Percentiles rank a stretch among this genome's conserved stretches.
These are phyloP conservation scores for Falco rusticolus DNA, from an alignment of 2,797 vertebrate species.

Conservation along the genomic window DNA sequence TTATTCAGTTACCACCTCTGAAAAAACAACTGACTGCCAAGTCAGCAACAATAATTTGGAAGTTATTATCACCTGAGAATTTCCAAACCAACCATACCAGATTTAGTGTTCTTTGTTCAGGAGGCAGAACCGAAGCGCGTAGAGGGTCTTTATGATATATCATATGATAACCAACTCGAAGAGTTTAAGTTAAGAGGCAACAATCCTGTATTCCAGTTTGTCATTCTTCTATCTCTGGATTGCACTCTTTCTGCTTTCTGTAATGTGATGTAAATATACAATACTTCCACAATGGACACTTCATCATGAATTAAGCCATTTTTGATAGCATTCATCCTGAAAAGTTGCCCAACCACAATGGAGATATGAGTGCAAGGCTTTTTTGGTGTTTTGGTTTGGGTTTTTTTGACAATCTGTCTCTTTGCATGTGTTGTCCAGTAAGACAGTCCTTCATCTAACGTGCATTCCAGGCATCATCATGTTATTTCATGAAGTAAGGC, in stretches of 20 bases:
- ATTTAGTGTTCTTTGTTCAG: background rate
- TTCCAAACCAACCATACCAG: background rate
- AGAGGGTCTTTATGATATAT: background rate
- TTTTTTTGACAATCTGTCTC: background rate
- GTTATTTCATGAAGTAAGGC: background rate
- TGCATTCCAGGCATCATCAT: background rate
- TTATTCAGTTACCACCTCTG: background rate
- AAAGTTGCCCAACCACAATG: background rate
- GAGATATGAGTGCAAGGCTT: background rate
- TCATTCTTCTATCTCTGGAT: background rate
- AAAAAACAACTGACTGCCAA: background rate
- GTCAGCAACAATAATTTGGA: background rate
- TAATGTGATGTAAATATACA: background rate
- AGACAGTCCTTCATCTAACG: background rate
- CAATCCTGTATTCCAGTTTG: background rate
- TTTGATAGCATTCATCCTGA: background rate
- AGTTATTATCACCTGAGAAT: background rate
- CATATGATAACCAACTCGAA: background rate
- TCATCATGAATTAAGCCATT: background rate
- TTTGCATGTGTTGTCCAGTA: background rate
- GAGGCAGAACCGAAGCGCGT: background rate
- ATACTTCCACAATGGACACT: background rate
- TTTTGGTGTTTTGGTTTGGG: background rate
- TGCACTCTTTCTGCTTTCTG: background rate
- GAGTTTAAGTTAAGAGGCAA: background rate